Conservation (phyloP, 1,140 invertebrate species). For the Orussus abietinus region DNA sequence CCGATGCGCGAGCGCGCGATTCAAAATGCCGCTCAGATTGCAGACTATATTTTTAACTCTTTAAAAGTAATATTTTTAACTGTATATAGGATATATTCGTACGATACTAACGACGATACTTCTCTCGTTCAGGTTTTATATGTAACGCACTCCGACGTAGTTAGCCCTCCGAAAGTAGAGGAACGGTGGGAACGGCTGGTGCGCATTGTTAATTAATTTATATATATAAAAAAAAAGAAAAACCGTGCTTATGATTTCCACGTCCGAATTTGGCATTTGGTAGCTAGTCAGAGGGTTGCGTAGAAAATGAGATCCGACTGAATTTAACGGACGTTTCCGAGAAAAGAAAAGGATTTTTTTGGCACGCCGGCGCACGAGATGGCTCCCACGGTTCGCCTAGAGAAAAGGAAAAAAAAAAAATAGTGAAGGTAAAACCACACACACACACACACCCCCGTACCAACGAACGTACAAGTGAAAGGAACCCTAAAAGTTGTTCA, state of each 20-base stretch:
- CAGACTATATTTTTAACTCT: slow-evolving; percentile 55
- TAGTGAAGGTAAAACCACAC: slow-evolving; percentile 6
- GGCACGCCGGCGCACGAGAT: too few species aligned
- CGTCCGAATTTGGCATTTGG: too few species aligned
- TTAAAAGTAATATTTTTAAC: slow-evolving; percentile 50
- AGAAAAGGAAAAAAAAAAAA: slow-evolving; percentile 5
- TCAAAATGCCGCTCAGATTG: slow-evolving; percentile 51
- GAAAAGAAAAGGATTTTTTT: too few species aligned
- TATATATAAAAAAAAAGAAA: not conserved
- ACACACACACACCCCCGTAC: slow-evolving; percentile 25
- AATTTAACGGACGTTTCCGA: too few species aligned
- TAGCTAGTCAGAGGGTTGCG: too few species aligned
- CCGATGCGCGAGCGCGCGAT: too few species aligned
- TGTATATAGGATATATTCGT: slow-evolving; percentile 41
- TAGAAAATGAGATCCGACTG: too few species aligned
- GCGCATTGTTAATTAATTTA: too few species aligned
- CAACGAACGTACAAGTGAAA: slow-evolving; percentile 36
- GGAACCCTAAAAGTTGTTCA: slow-evolving; percentile 38
- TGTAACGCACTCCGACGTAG: slow-evolving; percentile 19
- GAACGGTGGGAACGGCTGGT: slow-evolving; percentile 19
- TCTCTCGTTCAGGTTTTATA: slow-evolving; percentile 21
- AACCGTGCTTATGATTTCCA: too few species aligned
- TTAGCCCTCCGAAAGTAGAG: slow-evolving; percentile 12
- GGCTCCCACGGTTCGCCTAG: slow-evolving; percentile 10
- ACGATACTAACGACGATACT: slow-evolving; percentile 39